Evolutionary conservation across 2,797 vertebrate species (phyloP).

Genomic region (Diglossa cyanea): DNA sequence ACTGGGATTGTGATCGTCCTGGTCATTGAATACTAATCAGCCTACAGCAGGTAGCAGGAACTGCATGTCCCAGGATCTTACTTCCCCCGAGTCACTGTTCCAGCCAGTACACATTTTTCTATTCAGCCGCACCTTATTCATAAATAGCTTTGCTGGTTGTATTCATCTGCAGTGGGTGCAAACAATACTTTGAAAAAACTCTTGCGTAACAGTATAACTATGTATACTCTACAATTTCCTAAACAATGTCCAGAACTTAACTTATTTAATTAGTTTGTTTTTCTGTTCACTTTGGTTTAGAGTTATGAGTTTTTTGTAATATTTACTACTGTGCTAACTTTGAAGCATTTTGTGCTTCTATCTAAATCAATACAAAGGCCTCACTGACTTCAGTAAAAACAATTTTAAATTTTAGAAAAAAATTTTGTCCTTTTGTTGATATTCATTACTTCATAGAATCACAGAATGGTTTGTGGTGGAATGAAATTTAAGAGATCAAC

Average conservation of each 20-base stretch:
- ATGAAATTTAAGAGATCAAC: not conserved
- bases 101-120: not conserved
- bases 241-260: not conserved
- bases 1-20: not conserved
- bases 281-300: not conserved
- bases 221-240: not conserved
- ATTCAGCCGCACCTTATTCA: not conserved
- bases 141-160: not conserved
- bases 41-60: not conserved
- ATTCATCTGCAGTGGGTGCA: not conserved
- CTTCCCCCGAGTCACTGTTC: not conserved
- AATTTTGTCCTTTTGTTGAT: not conserved
- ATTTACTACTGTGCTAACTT: not conserved
- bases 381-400: not conserved
- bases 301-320: not conserved
- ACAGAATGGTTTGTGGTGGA: not conserved
- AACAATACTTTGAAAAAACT: not conserved
- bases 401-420: not conserved
- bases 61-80: not conserved
- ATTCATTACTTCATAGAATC: not conserved
- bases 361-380: not conserved
- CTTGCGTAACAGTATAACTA: not conserved
- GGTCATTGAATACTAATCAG: not conserved
- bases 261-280: not conserved
- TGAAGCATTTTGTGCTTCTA: not conserved